phyloP scores from a whole-genome alignment of 2,888 invertebrate genomes.

The Acanthoscelides obtectus region DNA sequence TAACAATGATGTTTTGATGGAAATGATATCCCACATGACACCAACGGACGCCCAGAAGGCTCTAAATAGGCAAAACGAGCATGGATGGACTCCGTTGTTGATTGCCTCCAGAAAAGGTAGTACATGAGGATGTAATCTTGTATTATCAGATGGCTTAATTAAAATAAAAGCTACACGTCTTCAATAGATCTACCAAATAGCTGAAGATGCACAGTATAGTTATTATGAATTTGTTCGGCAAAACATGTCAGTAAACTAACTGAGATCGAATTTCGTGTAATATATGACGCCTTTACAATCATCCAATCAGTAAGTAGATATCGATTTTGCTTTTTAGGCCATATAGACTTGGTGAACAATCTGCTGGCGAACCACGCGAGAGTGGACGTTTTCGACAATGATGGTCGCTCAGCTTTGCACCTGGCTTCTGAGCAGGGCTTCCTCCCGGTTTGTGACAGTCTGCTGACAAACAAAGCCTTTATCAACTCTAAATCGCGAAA shows the following conservation, averaged over 20 bases:
- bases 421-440: conserved; percentile 93
- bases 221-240: too few species aligned
- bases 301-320: too few species aligned
- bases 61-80: conserved; percentile 87
- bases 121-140: not conserved
- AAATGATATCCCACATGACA: conserved; percentile 89
- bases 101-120: conserved; percentile 86
- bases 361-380: conserved; percentile 91
- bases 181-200: too few species aligned
- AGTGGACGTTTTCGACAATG: conserved; percentile 97
- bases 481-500: conserved; percentile 98
- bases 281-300: too few species aligned
- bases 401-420: conserved; percentile 92
- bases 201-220: too few species aligned
- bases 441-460: conserved; percentile 80
- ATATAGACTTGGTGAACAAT: conserved; percentile 88
- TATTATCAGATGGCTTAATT: not conserved
- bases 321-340: conserved; percentile 43
- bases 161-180: too few species aligned
- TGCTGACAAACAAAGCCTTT: conserved; percentile 94
- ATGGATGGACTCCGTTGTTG: conserved; percentile 95
- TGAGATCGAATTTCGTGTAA: too few species aligned
- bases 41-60: conserved; percentile 89
- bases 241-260: too few species aligned
- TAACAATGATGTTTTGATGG: conserved; percentile 89